Conservation (phyloP, 2,797 vertebrate genomes). For the Alfaro cultratus region DNA sequence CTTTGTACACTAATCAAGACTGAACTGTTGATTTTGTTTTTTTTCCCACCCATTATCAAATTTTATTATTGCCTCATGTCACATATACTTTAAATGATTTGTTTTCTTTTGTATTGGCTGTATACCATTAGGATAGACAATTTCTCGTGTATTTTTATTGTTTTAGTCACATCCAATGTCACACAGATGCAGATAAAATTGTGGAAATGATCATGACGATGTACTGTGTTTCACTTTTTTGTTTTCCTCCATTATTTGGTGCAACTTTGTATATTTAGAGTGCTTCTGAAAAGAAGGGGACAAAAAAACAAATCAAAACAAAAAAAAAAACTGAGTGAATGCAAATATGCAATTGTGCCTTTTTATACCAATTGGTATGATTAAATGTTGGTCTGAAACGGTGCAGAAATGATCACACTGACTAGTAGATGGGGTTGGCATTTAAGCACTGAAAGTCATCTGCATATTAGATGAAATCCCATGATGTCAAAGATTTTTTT, state of each 20-base stretch:
- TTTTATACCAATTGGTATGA: conserved; percentile 97
- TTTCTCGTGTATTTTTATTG: conserved; percentile 66
- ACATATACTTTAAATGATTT: conserved; percentile 15
- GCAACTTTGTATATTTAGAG: conserved; percentile 95
- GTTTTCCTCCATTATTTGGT: conserved; percentile 83
- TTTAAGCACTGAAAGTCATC: conserved; percentile 76
- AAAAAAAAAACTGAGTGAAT: conserved; percentile 87
- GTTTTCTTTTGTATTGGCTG: conserved; percentile 52
- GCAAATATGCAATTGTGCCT: conserved; percentile 99
- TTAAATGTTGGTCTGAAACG: conserved; percentile 89
- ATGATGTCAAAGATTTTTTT: conserved; percentile 78
- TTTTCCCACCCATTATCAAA: conserved; percentile 16
- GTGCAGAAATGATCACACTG: conserved; percentile 82
- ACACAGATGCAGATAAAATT: conserved; percentile 52
- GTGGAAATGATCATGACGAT: conserved; percentile 61
- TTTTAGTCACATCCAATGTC: conserved; percentile 48
- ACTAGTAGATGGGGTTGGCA: conserved; percentile 83
- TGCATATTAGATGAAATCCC: conserved; percentile 84
- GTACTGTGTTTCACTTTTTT: conserved; percentile 71
- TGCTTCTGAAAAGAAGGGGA: conserved; percentile 88
- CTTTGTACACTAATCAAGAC: conserved; percentile 71
- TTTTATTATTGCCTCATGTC: conserved; percentile 29
- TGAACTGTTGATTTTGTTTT: conserved; percentile 16
- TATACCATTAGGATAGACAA: conserved; percentile 69
- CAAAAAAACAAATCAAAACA: conserved; percentile 28